These are phyloP conservation scores for Amblyjoppa fuscipennis DNA, from an alignment of 2,888 invertebrate genomes.

Conservation along the genomic window DNA sequence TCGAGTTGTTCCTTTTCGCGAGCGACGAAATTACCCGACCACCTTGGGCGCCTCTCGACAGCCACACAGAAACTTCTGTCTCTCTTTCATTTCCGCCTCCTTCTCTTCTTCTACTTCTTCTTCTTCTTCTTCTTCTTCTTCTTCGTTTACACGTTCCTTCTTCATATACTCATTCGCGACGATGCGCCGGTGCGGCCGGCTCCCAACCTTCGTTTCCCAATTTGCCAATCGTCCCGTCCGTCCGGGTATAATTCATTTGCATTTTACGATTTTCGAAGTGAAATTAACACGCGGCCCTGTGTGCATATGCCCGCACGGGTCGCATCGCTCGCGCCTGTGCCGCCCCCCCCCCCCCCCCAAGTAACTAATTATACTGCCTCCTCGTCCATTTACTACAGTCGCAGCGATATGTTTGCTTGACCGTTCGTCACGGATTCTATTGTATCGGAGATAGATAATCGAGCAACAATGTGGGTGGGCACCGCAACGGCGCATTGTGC, in stretches of 20 bases:
- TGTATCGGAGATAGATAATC: background rate
- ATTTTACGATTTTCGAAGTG: slow-evolving; percentile 84
- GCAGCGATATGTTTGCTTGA: background rate
- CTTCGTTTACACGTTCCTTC: slow-evolving; percentile 18
- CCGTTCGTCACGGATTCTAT: background rate
- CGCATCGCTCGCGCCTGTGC: slow-evolving; percentile 36
- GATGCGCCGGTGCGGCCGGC: slow-evolving; percentile 24
- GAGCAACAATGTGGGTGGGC: slow-evolving; percentile 5
- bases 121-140: slow-evolving; percentile 56
- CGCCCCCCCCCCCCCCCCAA: background rate
- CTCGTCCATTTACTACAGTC: background rate
- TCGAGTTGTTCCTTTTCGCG: slow-evolving; percentile 76
- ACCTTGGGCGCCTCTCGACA: slow-evolving; percentile 83
- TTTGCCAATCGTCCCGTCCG: slow-evolving; percentile 80
- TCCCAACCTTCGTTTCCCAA: slow-evolving; percentile 81
- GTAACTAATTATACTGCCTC: background rate
- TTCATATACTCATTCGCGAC: slow-evolving; percentile 35
- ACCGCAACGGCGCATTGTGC: background rate
- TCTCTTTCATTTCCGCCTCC: slow-evolving; percentile 64
- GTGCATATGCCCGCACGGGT: slow-evolving; percentile 25
- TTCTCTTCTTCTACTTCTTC: slow-evolving; percentile 42
- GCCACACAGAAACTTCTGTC: slow-evolving; percentile 58
- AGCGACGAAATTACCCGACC: slow-evolving; percentile 84
- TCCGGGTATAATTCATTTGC: slow-evolving; percentile 81
- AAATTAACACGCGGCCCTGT: slow-evolving; percentile 78